Evolutionary conservation across 2,888 invertebrate species (phyloP), one percentile per base, ranked within the genome.

Genomic region (Drosophila longiperda): DNA sequence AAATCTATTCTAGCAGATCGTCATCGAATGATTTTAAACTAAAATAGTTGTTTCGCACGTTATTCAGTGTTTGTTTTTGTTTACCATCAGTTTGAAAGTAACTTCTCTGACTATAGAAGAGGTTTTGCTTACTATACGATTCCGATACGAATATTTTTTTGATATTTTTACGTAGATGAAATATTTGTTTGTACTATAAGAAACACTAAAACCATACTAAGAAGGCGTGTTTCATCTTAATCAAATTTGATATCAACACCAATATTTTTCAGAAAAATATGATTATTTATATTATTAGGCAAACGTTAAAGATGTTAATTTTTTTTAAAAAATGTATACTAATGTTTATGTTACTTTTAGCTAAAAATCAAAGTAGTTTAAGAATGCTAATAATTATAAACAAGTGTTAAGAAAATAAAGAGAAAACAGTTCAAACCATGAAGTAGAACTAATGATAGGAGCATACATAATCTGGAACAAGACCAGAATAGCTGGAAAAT

Each of bases 381-480:
- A 29, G 29, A 29, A 60, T 63, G 59, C 23, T 59, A 38, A 66
- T 40, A 32, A 57, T 68, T 60, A 58, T 68, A 38, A 53, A 15
- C 52, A 55, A 45, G 20, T 61, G 52, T 9, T 33, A 42, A 6
- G 40, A 17, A 20, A 61, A 66, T 64, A 57, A 63, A 4, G 8
- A 34, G 48, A 20, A 15, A 48, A 33, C 38, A 42, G 17, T 26
- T 45, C 23, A 58, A 33, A 26, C 62, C 52, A 45, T 49, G 48
- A 53, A 55, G 52, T 59, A 33, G 29, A 66, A 59, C 55, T 62
- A 67, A 78, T 74, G 62, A 62, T 55, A 70, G 69, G 36, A n/a
- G 49, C 36, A 26, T 50, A 17, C 49, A 61, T 54, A 53, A 57
- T 38, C 60, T 45, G 38, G 50, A 54, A 58, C 15, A 49, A 40